These are phyloP conservation scores for Subanguina moxae DNA, from an alignment of 1,140 invertebrate genomes.

Conservation along the genomic window DNA sequence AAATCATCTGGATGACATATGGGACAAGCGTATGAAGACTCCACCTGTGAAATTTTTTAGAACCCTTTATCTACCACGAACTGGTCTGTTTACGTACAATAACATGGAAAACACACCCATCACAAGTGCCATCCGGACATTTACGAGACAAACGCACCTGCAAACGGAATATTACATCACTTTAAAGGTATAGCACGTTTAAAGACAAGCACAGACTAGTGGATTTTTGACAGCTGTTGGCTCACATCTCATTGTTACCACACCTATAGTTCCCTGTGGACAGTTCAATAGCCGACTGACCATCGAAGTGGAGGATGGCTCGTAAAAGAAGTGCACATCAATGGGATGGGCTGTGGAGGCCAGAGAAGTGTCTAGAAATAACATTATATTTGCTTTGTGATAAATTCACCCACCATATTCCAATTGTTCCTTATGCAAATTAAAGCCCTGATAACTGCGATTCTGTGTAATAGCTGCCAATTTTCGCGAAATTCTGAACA, in stretches of 20 bases:
- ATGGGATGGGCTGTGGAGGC: constrained; percentile 25
- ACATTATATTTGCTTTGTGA: neutral
- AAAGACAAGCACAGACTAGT: too few relatives aligned
- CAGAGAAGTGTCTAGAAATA: constrained; percentile 18
- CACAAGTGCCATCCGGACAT: constrained; percentile 68
- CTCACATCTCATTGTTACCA: constrained; percentile 64
- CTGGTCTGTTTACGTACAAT: constrained; percentile 34
- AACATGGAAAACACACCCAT: constrained; percentile 68
- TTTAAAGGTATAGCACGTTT: constrained; percentile 13
- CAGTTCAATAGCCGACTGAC: constrained; percentile 62
- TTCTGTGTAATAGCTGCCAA: constrained; percentile 36
- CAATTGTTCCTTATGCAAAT: constrained; percentile 41
- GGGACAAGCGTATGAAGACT: constrained; percentile 64
- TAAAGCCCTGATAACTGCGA: constrained; percentile 30
- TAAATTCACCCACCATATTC: constrained; percentile 34
- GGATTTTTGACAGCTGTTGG: constrained; percentile 26
- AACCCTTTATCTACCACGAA: too few relatives aligned
- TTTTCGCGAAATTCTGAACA: constrained; percentile 40
- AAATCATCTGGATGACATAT: constrained; percentile 62
- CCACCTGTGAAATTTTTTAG: constrained; percentile 7
- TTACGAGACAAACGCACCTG: constrained; percentile 61
- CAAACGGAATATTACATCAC: constrained; percentile 19
- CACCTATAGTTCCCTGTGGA: constrained; percentile 63
- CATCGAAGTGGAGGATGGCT: constrained; percentile 45
- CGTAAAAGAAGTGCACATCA: constrained; percentile 47